Conservation (phyloP, 2,797 vertebrate species). For the Coregonus suidteri region DNA sequence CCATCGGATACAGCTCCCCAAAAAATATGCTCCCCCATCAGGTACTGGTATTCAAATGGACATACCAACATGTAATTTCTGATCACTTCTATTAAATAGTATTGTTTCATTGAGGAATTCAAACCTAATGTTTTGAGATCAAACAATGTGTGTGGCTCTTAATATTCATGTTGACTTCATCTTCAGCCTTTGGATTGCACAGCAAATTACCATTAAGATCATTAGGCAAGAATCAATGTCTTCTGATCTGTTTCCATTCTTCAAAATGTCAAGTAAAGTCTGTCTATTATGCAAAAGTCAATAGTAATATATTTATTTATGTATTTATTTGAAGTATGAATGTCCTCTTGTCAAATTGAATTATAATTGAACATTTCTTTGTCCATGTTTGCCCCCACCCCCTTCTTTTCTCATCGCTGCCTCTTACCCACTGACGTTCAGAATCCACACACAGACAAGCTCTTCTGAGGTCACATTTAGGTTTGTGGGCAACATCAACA, state of each 20-base stretch:
- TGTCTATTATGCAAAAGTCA: conserved; percentile 64
- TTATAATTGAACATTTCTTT: conserved; percentile 21
- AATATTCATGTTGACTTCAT: conserved; percentile 29
- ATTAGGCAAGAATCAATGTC: conserved; percentile 12
- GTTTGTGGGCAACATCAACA: not conserved
- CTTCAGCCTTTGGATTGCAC: conserved; percentile 31
- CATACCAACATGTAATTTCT: not conserved
- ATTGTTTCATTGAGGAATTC: conserved; percentile 7
- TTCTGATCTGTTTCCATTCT: conserved; percentile 34
- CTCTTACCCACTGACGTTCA: conserved; percentile 45
- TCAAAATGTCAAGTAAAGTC: conserved; percentile 30
- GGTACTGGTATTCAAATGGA: not conserved
- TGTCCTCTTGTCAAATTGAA: conserved; percentile 53
- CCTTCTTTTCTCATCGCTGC: conserved; percentile 35
- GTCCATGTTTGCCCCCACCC: conserved; percentile 25
- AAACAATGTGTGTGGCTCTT: conserved; percentile 31
- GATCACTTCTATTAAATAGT: not conserved
- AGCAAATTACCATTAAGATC: conserved; percentile 35
- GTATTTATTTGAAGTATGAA: conserved; percentile 74
- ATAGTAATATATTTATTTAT: conserved; percentile 76
- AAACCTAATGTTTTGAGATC: not conserved
- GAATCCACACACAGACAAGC: conserved; percentile 24
- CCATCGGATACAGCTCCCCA: not conserved
- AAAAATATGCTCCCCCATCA: not conserved
- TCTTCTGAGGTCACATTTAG: conserved; percentile 18